A percentile compares a stretch with the other conserved stretches of the same genome.
These are phyloP conservation scores for Cephus sareptanus DNA, from an alignment of 2,888 invertebrate species.

Conservation along the genomic window DNA sequence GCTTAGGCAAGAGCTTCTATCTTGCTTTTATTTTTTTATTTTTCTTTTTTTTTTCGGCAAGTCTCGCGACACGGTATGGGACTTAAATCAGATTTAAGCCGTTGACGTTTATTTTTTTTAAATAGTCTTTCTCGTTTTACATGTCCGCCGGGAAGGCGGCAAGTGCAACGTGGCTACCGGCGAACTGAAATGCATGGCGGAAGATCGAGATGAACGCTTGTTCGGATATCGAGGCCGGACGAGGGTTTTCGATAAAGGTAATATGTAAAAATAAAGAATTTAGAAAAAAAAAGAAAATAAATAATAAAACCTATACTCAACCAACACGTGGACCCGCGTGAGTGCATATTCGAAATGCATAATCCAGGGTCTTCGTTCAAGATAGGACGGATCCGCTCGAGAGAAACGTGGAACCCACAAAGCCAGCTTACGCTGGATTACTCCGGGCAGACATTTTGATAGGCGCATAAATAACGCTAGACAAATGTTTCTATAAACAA, in stretches of 20 bases:
- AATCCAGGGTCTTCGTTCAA: conserved; percentile 31
- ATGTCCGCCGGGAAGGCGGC: background rate
- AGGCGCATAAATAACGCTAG: conserved; percentile 42
- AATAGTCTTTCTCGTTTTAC: background rate
- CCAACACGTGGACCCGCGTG: no score
- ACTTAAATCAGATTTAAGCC: conserved; percentile 56
- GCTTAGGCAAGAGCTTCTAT: conserved; percentile 36
- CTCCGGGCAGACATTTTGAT: conserved; percentile 38
- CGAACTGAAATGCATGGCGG: background rate
- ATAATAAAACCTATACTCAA: no score
- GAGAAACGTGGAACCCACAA: conserved; percentile 32
- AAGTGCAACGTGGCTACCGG: background rate
- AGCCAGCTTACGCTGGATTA: conserved; percentile 32
- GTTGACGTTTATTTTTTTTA: conserved; percentile 4
- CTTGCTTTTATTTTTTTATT: conserved; percentile 35
- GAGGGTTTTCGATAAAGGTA: no score
- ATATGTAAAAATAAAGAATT: no score
- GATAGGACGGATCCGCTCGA: conserved; percentile 24
- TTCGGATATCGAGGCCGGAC: no score
- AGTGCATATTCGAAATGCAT: conserved; percentile 13
- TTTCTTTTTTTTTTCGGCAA: conserved; percentile 36
- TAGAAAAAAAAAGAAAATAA: no score
- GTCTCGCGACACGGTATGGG: conserved; percentile 51
- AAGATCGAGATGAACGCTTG: no score
- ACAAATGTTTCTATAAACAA: conserved; percentile 43